These are phyloP conservation scores for Nasonia giraulti DNA, from an alignment of 1,140 invertebrate genomes.

Conservation along the genomic window DNA sequence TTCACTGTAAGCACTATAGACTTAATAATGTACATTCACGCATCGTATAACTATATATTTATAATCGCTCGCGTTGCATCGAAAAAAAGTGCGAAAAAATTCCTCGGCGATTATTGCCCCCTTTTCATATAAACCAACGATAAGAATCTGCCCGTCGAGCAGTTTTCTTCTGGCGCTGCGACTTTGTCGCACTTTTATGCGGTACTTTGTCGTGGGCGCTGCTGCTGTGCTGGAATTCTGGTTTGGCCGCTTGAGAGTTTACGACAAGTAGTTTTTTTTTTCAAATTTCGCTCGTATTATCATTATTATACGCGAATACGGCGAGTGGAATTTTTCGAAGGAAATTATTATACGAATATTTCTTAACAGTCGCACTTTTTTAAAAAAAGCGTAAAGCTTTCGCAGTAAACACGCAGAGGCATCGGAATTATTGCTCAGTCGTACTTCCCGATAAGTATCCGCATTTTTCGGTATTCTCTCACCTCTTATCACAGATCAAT, in stretches of 20 bases:
- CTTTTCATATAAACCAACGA: background rate
- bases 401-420: background rate
- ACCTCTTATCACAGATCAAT: background rate
- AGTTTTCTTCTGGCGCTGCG: background rate
- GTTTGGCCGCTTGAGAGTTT: background rate
- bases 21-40: too few relatives aligned
- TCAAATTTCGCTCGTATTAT: background rate
- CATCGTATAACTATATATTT: background rate
- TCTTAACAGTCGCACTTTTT: too few relatives aligned
- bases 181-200: background rate
- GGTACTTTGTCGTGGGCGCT: background rate
- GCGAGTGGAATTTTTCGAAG: background rate
- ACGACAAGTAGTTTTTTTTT: background rate
- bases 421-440: background rate
- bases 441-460: too few relatives aligned
- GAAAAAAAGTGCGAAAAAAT: conserved; percentile 3
- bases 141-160: conserved; percentile 2
- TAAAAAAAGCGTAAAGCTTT: background rate
- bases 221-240: background rate
- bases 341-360: background rate
- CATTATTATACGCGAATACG: background rate
- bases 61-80: too few relatives aligned
- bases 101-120: conserved; percentile 14
- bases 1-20: too few relatives aligned
- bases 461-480: background rate